Evolutionary conservation across 2,113 vertebrate genomes (phyloP), one percentile per base, ranked within the genome.

Genomic region (Ceyx melanurus): DNA sequence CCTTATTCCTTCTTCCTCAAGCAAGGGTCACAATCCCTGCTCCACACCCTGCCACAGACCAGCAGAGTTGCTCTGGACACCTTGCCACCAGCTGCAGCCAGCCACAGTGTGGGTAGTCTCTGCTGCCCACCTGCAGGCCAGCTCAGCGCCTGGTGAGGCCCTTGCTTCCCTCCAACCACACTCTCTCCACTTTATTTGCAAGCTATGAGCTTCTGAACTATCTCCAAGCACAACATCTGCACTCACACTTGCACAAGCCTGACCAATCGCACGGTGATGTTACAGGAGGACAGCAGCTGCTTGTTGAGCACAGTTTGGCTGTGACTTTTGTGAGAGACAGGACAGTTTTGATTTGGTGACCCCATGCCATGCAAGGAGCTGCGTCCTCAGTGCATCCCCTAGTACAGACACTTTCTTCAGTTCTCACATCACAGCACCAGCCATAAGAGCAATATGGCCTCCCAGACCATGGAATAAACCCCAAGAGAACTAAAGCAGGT

Each of bases 211-310:
- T 81, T 84, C 78, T 23, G 42, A 66, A 45, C 21, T 37, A 18
- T 12, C 61, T 23, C 25, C 25, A 58, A 57, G 56, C 70, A 35
- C 70, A 25, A 2, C 4, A 21, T 48, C 50, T 35, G 42, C 45
- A 5, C 60, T 43, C 50, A 31, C 4, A 9, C 14, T 3, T 13
- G 14, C 35, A 11, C 2, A 17, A 72, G 25, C 35, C 26, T 21
- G 35, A 48, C 33, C 8, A 7, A 7, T 3, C 0, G 10, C 58
- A 6, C 0, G 2, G 11, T 31, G 48, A 33, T 3, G 1, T 3
- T 13, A 13, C 21, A 13, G 62, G 9, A 64, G 73, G 57, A 51
- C 65, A 57, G 68, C 6, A 53, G 25, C 61, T 67, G 26, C 57
- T 76, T 15, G 37, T n/a, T 54, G 31, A 72, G 53, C 15, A 31